Evolutionary conservation across 2,888 invertebrate species (phyloP).

Genomic region (Scaptomyza parva): DNA sequence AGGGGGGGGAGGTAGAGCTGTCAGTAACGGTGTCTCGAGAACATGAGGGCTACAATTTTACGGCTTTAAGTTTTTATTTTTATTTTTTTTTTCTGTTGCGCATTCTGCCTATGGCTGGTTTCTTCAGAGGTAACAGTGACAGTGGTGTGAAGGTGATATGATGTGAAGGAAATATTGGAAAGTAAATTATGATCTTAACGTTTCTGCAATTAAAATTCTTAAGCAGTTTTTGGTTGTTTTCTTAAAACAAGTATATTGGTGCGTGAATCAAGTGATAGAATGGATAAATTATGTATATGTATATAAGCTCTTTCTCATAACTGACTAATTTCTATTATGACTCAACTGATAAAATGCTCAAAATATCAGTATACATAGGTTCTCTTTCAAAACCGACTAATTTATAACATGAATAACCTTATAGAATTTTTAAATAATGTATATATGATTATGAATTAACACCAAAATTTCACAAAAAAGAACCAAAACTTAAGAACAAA

Average conservation of each 20-base stretch:
- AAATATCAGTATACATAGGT: conserved; percentile 5
- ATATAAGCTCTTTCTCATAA: too few relatives aligned
- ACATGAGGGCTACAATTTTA: conserved; percentile 71
- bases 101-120: conserved; percentile 10
- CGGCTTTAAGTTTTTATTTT: conserved; percentile 56
- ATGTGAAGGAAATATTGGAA: too few relatives aligned
- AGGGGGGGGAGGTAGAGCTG: conserved; percentile 22
- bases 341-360: too few relatives aligned
- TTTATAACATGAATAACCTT: too few relatives aligned
- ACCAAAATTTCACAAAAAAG: not conserved
- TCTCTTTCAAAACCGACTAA: conserved; percentile 30
- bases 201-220: not conserved
- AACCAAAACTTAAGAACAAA: too few relatives aligned
- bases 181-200: too few relatives aligned
- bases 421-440: too few relatives aligned
- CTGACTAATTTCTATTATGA: too few relatives aligned
- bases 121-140: not conserved
- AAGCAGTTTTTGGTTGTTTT: not conserved
- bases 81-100: conserved; percentile 14
- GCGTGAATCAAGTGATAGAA: too few relatives aligned
- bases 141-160: not conserved
- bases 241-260: too few relatives aligned
- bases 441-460: not conserved
- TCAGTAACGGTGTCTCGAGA: conserved; percentile 71
- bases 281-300: too few relatives aligned